These are phyloP conservation scores for Capreolus pygargus DNA, from an alignment of 2,113 vertebrate species.

Conservation along the genomic window DNA sequence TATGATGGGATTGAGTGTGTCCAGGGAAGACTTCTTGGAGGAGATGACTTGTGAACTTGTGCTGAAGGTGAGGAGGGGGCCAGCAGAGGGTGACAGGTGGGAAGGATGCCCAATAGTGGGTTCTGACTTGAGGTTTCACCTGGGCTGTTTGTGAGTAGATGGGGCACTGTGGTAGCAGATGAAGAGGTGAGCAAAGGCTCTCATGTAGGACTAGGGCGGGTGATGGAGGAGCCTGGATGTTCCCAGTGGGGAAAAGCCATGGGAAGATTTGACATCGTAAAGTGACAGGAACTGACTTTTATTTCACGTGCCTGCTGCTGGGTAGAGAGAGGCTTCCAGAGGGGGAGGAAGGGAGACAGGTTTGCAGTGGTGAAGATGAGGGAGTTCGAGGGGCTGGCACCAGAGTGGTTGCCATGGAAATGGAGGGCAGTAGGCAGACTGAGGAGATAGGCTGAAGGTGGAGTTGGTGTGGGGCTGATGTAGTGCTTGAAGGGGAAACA, in stretches of 20 bases:
- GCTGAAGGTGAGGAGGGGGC: background rate
- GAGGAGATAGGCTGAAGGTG: background rate
- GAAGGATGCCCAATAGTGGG: background rate
- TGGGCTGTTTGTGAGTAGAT: background rate
- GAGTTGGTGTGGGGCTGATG: background rate
- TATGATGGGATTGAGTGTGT: background rate
- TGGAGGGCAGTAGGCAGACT: background rate
- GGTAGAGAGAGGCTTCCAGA: no score
- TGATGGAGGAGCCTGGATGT: background rate
- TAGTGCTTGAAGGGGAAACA: background rate
- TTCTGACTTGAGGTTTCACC: background rate
- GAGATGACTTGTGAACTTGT: background rate
- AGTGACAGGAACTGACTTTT: background rate
- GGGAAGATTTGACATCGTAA: background rate
- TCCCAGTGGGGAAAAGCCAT: background rate
- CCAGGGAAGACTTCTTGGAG: background rate
- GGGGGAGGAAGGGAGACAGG: background rate
- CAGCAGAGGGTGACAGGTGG: background rate
- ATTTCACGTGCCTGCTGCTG: background rate
- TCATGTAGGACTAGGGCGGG: rapidly evolving
- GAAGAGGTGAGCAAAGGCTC: background rate
- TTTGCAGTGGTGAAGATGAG: background rate
- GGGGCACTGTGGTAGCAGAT: no score
- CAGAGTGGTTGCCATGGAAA: background rate
- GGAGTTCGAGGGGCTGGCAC: background rate